A percentile compares a stretch with the other conserved stretches of the same genome.
Evolutionary conservation across 2,888 invertebrate species (phyloP).

Genomic region (Catonia carolina): DNA sequence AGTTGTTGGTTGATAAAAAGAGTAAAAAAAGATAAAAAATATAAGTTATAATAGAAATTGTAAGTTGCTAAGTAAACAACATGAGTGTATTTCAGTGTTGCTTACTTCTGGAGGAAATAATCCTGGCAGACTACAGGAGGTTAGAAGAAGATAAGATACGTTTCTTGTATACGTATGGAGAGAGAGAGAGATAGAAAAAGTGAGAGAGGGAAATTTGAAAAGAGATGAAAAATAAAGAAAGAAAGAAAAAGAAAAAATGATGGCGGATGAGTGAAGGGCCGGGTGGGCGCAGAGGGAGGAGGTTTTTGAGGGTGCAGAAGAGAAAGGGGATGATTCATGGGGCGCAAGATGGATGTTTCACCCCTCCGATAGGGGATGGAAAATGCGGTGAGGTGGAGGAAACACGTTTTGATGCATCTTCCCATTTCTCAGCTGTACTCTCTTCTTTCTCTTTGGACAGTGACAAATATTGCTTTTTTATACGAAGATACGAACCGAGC

Average conservation of each 20-base stretch:
- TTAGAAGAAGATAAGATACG: conserved; percentile 20
- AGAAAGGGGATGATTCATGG: conserved; percentile 21
- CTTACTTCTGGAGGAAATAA: conserved; percentile 1
- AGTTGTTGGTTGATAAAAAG: no score
- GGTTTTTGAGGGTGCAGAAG: neutral
- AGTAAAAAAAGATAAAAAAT: no score
- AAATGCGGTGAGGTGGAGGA: conserved; percentile 14
- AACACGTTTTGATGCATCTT: conserved; percentile 28
- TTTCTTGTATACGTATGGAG: conserved; percentile 24
- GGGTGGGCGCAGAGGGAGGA: neutral
- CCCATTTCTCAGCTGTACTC: conserved; percentile 25
- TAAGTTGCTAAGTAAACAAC: conserved; percentile 7
- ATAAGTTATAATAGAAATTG: neutral
- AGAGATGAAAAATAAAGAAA: conserved; percentile 4
- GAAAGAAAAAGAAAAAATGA: conserved; percentile 21
- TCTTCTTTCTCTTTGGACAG: conserved; percentile 27
- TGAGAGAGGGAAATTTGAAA: neutral
- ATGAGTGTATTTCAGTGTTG: conserved; percentile 12
- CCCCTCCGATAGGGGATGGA: conserved; percentile 13
- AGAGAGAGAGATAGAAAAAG: no score
- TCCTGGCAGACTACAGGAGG: neutral
- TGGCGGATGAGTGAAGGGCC: conserved; percentile 17
- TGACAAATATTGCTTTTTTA: conserved; percentile 31
- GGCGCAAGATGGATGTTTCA: conserved; percentile 25
- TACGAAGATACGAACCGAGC: conserved; percentile 9